A percentile compares a stretch with the other conserved stretches of the same genome.
Conservation (phyloP, 2,888 invertebrate genomes). For the Phlogophora meticulosa region DNA sequence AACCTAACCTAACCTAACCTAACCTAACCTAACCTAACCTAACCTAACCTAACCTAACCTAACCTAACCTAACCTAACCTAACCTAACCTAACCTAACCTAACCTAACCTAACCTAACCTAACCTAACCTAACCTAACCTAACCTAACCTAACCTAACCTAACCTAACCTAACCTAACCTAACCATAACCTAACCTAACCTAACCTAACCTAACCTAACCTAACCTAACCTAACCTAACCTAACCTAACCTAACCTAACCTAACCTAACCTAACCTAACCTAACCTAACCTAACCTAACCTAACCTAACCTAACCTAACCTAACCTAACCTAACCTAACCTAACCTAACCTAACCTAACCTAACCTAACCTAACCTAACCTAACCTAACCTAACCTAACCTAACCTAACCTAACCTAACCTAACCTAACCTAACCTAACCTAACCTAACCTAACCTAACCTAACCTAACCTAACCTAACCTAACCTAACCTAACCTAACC, state of each 20-base stretch:
- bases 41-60: slow-evolving; percentile 52
- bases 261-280: slow-evolving; percentile 61
- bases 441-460: slow-evolving; percentile 49
- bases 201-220: slow-evolving; percentile 43
- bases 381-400: slow-evolving; percentile 48
- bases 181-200: slow-evolving; percentile 55
- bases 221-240: slow-evolving; percentile 54
- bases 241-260: slow-evolving; percentile 54
- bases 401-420: slow-evolving; percentile 48
- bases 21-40: slow-evolving; percentile 53
- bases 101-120: neutral
- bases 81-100: too few relatives aligned
- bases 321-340: slow-evolving; percentile 58
- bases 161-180: slow-evolving; percentile 57
- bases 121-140: slow-evolving; percentile 51
- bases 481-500: slow-evolving; percentile 49
- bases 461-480: slow-evolving; percentile 50
- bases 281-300: slow-evolving; percentile 58
- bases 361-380: slow-evolving; percentile 52
- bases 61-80: slow-evolving; percentile 52
- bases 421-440: slow-evolving; percentile 51
- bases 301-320: slow-evolving; percentile 56
- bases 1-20: slow-evolving; percentile 51
- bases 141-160: slow-evolving; percentile 53
- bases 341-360: slow-evolving; percentile 47